phyloP scores from a whole-genome alignment of 1,140 invertebrate species.

The Drosophila kikkawai region DNA sequence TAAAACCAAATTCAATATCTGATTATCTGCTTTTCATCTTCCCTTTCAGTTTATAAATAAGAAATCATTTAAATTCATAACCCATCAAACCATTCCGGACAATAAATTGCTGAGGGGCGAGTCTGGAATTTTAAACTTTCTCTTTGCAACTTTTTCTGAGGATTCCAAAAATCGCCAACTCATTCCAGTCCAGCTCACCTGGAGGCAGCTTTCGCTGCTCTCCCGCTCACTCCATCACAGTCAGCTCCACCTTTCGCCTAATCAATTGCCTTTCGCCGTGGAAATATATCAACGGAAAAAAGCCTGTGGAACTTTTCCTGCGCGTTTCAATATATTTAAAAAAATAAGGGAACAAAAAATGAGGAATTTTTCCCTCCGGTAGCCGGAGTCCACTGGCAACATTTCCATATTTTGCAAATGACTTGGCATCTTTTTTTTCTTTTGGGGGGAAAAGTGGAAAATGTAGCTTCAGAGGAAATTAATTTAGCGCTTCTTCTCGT shows the following conservation, averaged over 20 bases:
- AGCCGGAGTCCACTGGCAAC: slow-evolving; percentile 26
- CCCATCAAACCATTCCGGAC: slow-evolving; percentile 7
- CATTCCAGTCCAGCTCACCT: slow-evolving; percentile 36
- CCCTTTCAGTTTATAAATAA: neutral
- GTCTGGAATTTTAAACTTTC: slow-evolving; percentile 12
- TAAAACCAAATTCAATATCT: no score
- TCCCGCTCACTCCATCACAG: slow-evolving; percentile 28
- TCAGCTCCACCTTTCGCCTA: slow-evolving; percentile 11
- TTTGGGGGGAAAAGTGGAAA: slow-evolving; percentile 17
- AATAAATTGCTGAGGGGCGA: slow-evolving; percentile 10
- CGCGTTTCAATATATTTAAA: slow-evolving; percentile 29
- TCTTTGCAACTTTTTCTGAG: neutral
- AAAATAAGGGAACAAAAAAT: no score
- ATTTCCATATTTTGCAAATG: slow-evolving; percentile 71
- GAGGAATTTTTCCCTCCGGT: slow-evolving; percentile 52
- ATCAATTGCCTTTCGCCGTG: slow-evolving; percentile 36
- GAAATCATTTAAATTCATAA: slow-evolving; percentile 24
- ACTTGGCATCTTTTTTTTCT: slow-evolving; percentile 39
- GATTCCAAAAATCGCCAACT: slow-evolving; percentile 17
- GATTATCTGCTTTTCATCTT: neutral
- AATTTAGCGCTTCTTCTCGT: slow-evolving; percentile 38
- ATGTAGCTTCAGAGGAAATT: slow-evolving; percentile 56
- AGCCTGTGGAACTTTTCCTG: slow-evolving; percentile 14
- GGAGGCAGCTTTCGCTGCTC: neutral
- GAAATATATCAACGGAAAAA: neutral